Evolutionary conservation across 37 sponge, comb jelly and placozoan species (phyloP).

Genomic region (Corticium candelabrum): DNA sequence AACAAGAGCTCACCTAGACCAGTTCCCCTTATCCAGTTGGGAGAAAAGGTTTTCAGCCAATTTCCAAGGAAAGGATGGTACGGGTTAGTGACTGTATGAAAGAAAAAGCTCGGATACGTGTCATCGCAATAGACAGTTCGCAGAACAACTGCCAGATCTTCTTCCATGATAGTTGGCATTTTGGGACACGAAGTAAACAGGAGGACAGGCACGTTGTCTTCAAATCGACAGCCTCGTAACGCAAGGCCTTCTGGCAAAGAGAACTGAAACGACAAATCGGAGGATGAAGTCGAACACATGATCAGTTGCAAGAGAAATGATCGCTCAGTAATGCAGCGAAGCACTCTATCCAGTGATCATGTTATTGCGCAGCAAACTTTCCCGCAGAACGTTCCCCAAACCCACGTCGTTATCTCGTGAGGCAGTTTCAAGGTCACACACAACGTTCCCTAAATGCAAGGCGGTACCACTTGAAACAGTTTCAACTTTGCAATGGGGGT

Average conservation of each 20-base stretch:
- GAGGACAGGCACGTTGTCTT: constrained; percentile 15
- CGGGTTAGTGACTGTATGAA: constrained; percentile 1
- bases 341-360: too few relatives aligned
- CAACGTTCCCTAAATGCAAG: too few relatives aligned
- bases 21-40: constrained; percentile 23
- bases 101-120: constrained; percentile 27
- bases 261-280: neutral
- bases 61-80: constrained; percentile 28
- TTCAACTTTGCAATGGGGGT: too few relatives aligned
- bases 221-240: neutral
- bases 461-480: too few relatives aligned
- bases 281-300: too few relatives aligned
- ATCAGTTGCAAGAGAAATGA: too few relatives aligned
- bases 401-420: too few relatives aligned
- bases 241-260: neutral
- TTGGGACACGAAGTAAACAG: constrained; percentile 12
- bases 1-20: constrained; percentile 23
- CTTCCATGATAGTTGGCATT: constrained; percentile 30
- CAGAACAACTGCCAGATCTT: constrained; percentile 19
- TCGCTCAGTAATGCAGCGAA: too few relatives aligned
- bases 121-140: constrained; percentile 7
- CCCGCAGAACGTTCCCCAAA: too few relatives aligned
- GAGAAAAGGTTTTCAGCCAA: constrained; percentile 20
- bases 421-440: too few relatives aligned
- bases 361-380: too few relatives aligned